Evolutionary conservation across 2,888 invertebrate genomes (phyloP).

Genomic region (Drosophila diplacantha): DNA sequence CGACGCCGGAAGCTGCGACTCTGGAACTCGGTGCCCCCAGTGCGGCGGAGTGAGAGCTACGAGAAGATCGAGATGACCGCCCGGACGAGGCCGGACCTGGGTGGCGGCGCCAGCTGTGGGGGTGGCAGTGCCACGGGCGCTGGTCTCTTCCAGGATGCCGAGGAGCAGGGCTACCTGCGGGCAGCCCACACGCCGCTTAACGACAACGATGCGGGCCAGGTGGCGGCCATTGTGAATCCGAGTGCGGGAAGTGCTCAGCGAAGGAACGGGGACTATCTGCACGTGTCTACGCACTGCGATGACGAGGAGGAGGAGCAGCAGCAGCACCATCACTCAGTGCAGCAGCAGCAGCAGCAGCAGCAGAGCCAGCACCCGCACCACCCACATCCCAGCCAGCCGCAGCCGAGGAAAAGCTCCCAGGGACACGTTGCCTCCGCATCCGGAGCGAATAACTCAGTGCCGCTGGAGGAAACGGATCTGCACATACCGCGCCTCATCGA

Average conservation of each 20-base stretch:
- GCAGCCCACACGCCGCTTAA: constrained; percentile 68
- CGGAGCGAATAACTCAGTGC: constrained; percentile 56
- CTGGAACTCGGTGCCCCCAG: constrained; percentile 77
- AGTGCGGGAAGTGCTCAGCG: constrained; percentile 72
- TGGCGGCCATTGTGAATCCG: constrained; percentile 77
- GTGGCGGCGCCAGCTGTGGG: constrained; percentile 69
- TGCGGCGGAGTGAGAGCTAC: constrained; percentile 82
- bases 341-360: constrained; percentile 43
- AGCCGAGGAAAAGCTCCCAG: constrained; percentile 48
- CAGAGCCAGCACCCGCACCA: constrained; percentile 33
- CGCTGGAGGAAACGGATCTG: constrained; percentile 80
- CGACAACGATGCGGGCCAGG: constrained; percentile 65
- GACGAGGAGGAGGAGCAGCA: constrained; percentile 80
- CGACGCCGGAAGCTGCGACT: constrained; percentile 81
- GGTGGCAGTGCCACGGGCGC: constrained; percentile 67
- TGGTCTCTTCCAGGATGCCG: constrained; percentile 63
- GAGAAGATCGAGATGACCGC: constrained; percentile 87
- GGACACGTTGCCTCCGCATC: constrained; percentile 35
- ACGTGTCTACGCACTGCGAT: constrained; percentile 82
- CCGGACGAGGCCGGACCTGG: constrained; percentile 78
- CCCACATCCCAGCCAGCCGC: constrained; percentile 36
- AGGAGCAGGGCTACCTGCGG: constrained; percentile 72
- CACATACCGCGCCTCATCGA: constrained; percentile 83
- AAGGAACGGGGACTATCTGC: constrained; percentile 85
- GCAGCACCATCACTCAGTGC: constrained; percentile 43